Percentiles rank a stretch among this genome's conserved stretches.
phyloP scores from a whole-genome alignment of 2,888 invertebrate genomes.

The Acheta domesticus region DNA sequence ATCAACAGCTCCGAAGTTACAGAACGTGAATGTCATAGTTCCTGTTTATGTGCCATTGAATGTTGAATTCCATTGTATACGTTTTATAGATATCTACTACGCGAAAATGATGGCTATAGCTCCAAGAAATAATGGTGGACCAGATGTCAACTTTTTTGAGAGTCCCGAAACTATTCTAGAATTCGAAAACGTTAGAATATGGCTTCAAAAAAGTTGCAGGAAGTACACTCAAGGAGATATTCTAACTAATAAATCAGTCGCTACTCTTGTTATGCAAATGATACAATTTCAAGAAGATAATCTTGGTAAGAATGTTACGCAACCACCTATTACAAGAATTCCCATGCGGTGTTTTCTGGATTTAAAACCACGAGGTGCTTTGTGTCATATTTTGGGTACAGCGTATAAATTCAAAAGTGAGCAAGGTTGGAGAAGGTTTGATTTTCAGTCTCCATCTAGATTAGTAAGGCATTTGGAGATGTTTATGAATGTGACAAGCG shows the following conservation, averaged over 20 bases:
- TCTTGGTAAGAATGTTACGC: conserved; percentile 87
- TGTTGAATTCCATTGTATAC: too few species aligned
- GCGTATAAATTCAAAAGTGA: conserved; percentile 95
- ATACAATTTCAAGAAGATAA: conserved; percentile 96
- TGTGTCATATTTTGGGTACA: conserved; percentile 89
- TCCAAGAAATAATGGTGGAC: conserved; percentile 92
- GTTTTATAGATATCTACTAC: too few species aligned
- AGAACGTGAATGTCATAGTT: too few species aligned
- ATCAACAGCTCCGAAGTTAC: too few species aligned
- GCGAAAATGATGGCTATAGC: conserved; percentile 66
- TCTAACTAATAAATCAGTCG: conserved; percentile 86
- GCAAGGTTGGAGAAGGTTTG: conserved; percentile 93
- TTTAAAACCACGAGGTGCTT: conserved; percentile 87
- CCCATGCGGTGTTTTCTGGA: conserved; percentile 94
- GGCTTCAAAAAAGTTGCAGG: conserved; percentile 92
- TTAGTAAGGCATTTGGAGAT: conserved; percentile 91
- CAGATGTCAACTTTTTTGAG: conserved; percentile 91
- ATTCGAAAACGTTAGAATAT: conserved; percentile 87
- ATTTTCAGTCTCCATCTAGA: conserved; percentile 85
- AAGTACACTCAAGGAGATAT: conserved; percentile 91
- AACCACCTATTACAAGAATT: conserved; percentile 82
- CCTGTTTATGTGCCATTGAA: too few species aligned
- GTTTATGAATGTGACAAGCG: conserved; percentile 84
- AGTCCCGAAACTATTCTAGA: conserved; percentile 83
- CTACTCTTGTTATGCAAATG: conserved; percentile 80